Evolutionary conservation across 53 echinoderm and acorn worm genomes (phyloP).

Genomic region (Mesocentrotus franciscanus): DNA sequence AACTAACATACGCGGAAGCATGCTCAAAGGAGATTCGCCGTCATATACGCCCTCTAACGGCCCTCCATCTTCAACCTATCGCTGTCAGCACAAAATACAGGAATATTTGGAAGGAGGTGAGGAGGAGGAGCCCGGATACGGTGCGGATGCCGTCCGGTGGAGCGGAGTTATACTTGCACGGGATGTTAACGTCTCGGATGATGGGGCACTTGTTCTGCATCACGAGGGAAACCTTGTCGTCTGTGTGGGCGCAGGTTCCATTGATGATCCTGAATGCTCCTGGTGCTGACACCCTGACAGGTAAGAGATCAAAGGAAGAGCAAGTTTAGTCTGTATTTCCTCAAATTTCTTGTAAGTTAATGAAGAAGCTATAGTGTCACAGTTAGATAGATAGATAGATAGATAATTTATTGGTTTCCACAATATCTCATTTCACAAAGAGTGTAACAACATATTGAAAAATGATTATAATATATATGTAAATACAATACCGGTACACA

Average conservation of each 20-base stretch:
- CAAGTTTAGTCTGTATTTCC: background rate
- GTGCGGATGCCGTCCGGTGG: constrained; percentile 37
- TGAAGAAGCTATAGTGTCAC: too few species aligned
- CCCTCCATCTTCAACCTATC: background rate
- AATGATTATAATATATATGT: too few species aligned
- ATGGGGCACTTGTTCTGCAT: constrained; percentile 84
- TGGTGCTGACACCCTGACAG: constrained; percentile 87
- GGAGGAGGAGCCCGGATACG: background rate
- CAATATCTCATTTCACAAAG: too few species aligned
- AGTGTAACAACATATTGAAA: too few species aligned
- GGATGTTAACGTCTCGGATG: constrained; percentile 49
- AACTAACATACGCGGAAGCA: background rate
- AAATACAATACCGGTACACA: too few species aligned
- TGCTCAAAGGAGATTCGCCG: background rate
- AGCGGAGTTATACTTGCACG: constrained; percentile 42
- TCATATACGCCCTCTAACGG: background rate
- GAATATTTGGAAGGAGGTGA: background rate
- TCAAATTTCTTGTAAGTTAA: background rate
- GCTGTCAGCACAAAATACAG: background rate
- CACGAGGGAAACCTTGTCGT: constrained; percentile 82
- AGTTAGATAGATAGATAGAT: too few species aligned
- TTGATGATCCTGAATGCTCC: constrained; percentile 99
- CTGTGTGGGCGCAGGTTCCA: constrained; percentile 95
- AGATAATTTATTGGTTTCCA: too few species aligned
- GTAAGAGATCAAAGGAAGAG: background rate